Conservation (phyloP, 2,797 vertebrate species). For the Phrynocephalus forsythii region DNA sequence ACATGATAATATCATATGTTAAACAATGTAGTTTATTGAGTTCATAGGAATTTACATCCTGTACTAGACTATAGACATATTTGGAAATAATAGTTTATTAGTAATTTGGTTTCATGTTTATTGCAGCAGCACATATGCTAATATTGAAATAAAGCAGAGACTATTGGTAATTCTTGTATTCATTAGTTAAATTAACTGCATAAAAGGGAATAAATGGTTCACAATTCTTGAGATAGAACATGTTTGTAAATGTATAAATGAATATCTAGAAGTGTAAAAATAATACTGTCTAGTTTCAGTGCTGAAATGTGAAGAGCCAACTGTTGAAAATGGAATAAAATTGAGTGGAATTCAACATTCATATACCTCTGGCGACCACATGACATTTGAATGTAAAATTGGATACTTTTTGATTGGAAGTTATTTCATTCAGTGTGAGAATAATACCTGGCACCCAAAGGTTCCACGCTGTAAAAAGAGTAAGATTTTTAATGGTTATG, state of each 20-base stretch:
- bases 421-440: conserved; percentile 29
- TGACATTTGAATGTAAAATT: conserved; percentile 45
- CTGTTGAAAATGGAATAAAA: conserved; percentile 21
- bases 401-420: conserved; percentile 54
- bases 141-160: no score
- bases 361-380: conserved; percentile 17
- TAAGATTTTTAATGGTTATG: conserved; percentile 27
- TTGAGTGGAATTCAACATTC: background rate
- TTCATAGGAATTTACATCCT: background rate
- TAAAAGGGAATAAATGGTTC: background rate
- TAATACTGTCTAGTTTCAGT: conserved; percentile 46
- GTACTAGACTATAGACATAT: background rate
- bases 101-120: background rate
- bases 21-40: background rate
- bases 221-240: background rate
- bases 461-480: conserved; percentile 62
- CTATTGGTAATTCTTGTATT: background rate
- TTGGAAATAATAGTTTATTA: background rate
- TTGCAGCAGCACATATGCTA: no score
- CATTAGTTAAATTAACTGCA: background rate
- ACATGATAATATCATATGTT: background rate
- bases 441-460: conserved; percentile 47
- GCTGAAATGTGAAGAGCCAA: conserved; percentile 42
- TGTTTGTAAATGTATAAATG: background rate
- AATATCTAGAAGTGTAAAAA: background rate